Evolutionary conservation across 1,140 invertebrate genomes (phyloP), one percentile per base, ranked within the genome.

Genomic region (Eupeodes corollae): DNA sequence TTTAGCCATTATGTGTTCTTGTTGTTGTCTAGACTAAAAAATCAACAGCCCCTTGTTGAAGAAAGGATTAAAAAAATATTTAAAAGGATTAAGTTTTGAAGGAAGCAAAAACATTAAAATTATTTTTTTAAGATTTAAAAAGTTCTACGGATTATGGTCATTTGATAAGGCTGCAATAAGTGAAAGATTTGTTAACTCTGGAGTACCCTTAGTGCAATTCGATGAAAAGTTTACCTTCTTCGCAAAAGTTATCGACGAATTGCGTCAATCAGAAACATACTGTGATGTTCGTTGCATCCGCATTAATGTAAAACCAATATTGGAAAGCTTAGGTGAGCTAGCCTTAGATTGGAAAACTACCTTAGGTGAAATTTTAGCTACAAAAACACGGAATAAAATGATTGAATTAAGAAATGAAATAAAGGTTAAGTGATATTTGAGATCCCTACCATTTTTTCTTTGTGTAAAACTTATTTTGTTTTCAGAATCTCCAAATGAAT

Each of bases 141-240:
- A 63, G 44, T 63, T 62, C 60, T 77, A 77, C 49, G 81, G 79
- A 63, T 70, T 94, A 5, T 93, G 89, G 89, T 75, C 78, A 10
- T 79, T 76, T 52, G 86, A 92, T 57, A 93, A 93, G 70, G 70
- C 75, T 42, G 58, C 75, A 13, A 76, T 79, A 3, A 84, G 83
- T 52, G 78, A 87, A 52, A 83, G 83, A 62, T 93, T 90, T 70
- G 73, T 83, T 5, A 68, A 72, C 26, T 80, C 79, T 44, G 74
- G 80, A 58, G 81, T 83, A 5, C 79, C 81, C 12, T 76, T 91
- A 5, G 71, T 79, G 16, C 76, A 80, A 49, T 91, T 85, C 70
- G 85, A 91, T 58, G 82, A 90, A 49, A 86, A 86, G 67, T 83
- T 93, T 55, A 79, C 79, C 57, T 88, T 84, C 69, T 92, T 89